Evolutionary conservation across 2,888 invertebrate genomes (phyloP).

Genomic region (Leptura quadrifasciata): DNA sequence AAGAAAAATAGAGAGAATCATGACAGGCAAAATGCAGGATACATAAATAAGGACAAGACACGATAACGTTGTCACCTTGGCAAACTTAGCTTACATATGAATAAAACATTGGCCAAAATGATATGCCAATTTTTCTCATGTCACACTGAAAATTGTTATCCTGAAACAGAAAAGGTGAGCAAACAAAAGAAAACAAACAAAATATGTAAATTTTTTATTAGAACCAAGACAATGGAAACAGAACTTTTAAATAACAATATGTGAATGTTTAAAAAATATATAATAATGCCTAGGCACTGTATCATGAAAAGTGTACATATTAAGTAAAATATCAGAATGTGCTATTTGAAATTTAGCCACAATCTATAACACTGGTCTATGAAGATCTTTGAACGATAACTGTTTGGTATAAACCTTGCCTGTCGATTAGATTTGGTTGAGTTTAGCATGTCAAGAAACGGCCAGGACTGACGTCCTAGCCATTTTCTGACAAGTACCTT

Average conservation of each 20-base stretch:
- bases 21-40: too few relatives aligned
- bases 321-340: constrained; percentile 66
- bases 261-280: constrained; percentile 72
- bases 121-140: too few relatives aligned
- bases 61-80: too few relatives aligned
- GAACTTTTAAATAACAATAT: constrained; percentile 68
- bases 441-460: background rate
- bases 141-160: background rate
- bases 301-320: constrained; percentile 65
- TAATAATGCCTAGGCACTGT: constrained; percentile 73
- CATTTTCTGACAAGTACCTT: too few relatives aligned
- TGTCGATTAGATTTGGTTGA: background rate
- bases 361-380: constrained; percentile 65
- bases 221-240: constrained; percentile 69
- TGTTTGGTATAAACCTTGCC: background rate
- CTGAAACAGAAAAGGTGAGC: background rate
- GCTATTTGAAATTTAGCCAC: constrained; percentile 69
- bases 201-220: constrained; percentile 54
- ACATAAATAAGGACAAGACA: too few relatives aligned
- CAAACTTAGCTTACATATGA: too few relatives aligned
- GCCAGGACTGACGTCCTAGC: too few relatives aligned
- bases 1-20: too few relatives aligned
- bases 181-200: constrained; percentile 30
- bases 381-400: constrained; percentile 28
- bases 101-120: too few relatives aligned